Base-by-base conservation (phyloP, 2,888 invertebrate genomes). In the Eulithis prunata region DNA sequence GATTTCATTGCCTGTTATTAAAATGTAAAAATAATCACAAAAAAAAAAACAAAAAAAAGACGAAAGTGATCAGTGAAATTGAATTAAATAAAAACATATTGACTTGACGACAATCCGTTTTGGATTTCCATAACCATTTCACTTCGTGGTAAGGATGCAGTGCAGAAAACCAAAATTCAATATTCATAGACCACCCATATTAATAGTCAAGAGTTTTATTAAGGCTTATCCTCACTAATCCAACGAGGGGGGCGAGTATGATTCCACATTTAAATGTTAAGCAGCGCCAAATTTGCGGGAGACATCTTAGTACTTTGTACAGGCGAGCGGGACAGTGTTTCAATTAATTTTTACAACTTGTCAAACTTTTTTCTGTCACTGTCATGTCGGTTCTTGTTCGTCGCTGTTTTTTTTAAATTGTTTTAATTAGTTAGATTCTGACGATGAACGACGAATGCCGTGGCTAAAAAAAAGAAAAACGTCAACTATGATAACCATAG, bases 181-280 rank as follows among this genome's bases (percentile, higher is more conserved):
- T 32, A 32, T 32, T 32, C 32, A 32, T 32, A 32, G 28, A 38
- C 32, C 36, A 38, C 12, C 1, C 10, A 43, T 62, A 49, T 3
- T 7, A 3, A 49, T 4, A 49, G 21, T 59, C 59, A 21, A n/a
- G n/a, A 8, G 13, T 8, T 36, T 61, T 57, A 58, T 21, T 28
- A 57, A 8, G 49, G 52, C 38, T 68, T 79, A 84, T 86, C 86
- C 84, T 60, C 71, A 65, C 66, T 82, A 80, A 77, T 62, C 75
- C 72, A 59, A 41, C 54, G 49, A 64, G 57, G 69, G 21, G 75
- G 75, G 78, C 71, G 77, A 81, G 85, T 85, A 88, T 87, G 89
- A 89, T 89, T 86, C 87, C 85, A 87, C 87, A 91, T 91, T 91
- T 91, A 91, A 90, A 89, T 90, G 89, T 85, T 89, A 89, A 89